Percentiles rank a stretch among this genome's conserved stretches.
Evolutionary conservation across 2,797 vertebrate species (phyloP).

Genomic region (Typhlichthys eigenmanni): DNA sequence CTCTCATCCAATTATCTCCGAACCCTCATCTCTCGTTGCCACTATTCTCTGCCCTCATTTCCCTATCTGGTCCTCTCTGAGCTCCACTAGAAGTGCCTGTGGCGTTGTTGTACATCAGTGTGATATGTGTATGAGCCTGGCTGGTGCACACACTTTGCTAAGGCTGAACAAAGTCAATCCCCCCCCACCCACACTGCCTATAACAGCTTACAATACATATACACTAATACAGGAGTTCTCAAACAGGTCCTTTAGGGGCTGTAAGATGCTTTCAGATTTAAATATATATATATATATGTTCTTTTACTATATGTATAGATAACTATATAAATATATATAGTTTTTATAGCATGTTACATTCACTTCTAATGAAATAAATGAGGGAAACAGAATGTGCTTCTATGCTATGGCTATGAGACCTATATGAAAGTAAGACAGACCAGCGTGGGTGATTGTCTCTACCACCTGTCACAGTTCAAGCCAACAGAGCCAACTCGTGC

Average conservation of each 20-base stretch:
- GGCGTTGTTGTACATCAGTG: constrained; percentile 58
- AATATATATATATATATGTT: too few species aligned
- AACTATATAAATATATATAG: too few species aligned
- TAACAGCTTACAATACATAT: constrained; percentile 36
- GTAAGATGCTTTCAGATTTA: too few species aligned
- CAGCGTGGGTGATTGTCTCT: too few species aligned
- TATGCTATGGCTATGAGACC: too few species aligned
- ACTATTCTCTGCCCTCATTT: constrained; percentile 46
- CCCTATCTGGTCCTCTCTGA: constrained; percentile 65
- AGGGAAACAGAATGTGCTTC: too few species aligned
- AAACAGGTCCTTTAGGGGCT: too few species aligned
- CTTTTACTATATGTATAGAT: too few species aligned
- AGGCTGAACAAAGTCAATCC: constrained; percentile 61
- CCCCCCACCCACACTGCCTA: constrained; percentile 23
- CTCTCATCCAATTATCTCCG: constrained; percentile 1
- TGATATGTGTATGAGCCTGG: constrained; percentile 64
- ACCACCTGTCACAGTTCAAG: constrained; percentile 41
- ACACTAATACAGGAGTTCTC: too few species aligned
- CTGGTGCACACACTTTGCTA: constrained; percentile 61
- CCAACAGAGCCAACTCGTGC: constrained; percentile 61
- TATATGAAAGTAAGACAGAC: too few species aligned
- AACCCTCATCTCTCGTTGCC: not conserved
- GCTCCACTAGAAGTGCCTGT: constrained; percentile 66
- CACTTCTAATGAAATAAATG: constrained; percentile 51
- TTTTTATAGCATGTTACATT: constrained; percentile 35